These are phyloP conservation scores for Halcyon leucocephala DNA, from an alignment of 2,797 vertebrate species.

Conservation along the genomic window DNA sequence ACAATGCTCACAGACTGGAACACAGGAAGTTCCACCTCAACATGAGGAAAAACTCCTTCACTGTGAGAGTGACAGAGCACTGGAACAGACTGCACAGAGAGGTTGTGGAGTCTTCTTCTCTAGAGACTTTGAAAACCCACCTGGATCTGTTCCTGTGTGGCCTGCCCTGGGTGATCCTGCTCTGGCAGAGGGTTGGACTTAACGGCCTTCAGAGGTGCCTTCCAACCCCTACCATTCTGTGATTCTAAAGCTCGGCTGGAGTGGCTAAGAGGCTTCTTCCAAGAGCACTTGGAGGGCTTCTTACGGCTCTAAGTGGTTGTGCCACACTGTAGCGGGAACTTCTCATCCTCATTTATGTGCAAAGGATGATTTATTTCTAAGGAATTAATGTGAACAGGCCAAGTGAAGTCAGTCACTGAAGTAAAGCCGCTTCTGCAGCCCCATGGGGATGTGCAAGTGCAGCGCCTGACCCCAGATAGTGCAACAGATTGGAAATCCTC, in stretches of 20 bases:
- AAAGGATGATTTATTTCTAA: neutral
- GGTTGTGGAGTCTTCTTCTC: no score
- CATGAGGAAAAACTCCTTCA: no score
- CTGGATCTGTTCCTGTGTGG: no score
- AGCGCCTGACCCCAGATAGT: fast-evolving
- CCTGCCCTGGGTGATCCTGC: no score
- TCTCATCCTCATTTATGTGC: fast-evolving
- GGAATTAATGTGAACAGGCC: neutral
- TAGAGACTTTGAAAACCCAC: no score
- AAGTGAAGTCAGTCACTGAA: neutral
- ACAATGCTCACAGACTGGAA: no score
- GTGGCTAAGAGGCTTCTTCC: neutral
- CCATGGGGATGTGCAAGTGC: fast-evolving
- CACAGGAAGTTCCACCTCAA: no score
- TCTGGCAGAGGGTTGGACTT: no score
- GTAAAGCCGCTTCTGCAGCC: neutral
- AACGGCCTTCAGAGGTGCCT: no score
- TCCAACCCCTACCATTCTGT: no score
- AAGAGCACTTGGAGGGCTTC: neutral
- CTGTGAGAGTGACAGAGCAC: no score
- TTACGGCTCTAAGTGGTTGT: fast-evolving
- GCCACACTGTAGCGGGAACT: fast-evolving
- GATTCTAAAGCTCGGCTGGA: neutral
- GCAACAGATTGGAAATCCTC: fast-evolving
- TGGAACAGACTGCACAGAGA: no score